Evolutionary conservation across 1,140 invertebrate species (phyloP).

Genomic region (Hylyphantes graminicola): DNA sequence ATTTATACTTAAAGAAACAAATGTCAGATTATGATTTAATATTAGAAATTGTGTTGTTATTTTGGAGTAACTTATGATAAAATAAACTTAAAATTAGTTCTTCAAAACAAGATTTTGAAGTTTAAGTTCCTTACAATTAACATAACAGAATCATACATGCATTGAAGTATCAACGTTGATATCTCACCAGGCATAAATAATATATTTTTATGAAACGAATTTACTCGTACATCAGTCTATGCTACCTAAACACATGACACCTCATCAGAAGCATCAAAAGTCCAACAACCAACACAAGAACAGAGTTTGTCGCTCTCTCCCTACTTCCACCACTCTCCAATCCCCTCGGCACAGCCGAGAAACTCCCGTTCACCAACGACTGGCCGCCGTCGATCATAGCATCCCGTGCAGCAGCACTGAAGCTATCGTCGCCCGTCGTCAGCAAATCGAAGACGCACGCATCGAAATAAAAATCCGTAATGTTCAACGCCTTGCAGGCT

Average conservation of each 20-base stretch:
- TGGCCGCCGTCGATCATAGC: conserved; percentile 69
- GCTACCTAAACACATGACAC: conserved; percentile 9
- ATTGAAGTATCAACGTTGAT: too few species aligned
- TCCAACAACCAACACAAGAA: background rate
- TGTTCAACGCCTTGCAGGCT: conserved; percentile 66
- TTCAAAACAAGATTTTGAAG: too few species aligned
- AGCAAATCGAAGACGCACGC: conserved; percentile 75
- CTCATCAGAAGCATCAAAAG: background rate
- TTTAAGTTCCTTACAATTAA: too few species aligned
- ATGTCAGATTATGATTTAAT: too few species aligned
- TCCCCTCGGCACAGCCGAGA: conserved; percentile 32
- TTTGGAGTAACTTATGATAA: too few species aligned
- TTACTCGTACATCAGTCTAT: background rate
- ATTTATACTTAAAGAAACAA: too few species aligned
- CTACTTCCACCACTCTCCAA: conserved; percentile 61
- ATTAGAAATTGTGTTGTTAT: too few species aligned
- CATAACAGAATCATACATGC: too few species aligned
- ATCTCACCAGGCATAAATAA: background rate
- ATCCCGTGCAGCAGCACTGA: conserved; percentile 69
- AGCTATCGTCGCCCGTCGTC: conserved; percentile 70
- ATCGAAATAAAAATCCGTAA: conserved; percentile 73
- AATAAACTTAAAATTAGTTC: too few species aligned
- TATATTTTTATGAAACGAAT: background rate
- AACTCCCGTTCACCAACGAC: conserved; percentile 21
- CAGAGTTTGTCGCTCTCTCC: conserved; percentile 2